Evolutionary conservation across 2,797 vertebrate species (phyloP).

Genomic region (Spinus olivaceus): DNA sequence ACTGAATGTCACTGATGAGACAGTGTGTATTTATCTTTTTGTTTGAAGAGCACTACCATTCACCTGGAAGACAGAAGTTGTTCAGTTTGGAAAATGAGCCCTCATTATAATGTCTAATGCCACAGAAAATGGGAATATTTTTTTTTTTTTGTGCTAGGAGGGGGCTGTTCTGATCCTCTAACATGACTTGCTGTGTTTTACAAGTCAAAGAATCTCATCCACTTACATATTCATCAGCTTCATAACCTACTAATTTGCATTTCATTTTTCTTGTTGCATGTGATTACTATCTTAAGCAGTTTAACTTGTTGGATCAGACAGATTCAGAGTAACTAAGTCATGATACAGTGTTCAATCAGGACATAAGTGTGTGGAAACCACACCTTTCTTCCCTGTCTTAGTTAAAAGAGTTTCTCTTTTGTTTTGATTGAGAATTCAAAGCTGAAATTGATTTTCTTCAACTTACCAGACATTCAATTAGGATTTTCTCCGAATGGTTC

Average conservation of each 20-base stretch:
- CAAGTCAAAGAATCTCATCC: neutral
- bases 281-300: neutral
- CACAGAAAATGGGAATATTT: neutral
- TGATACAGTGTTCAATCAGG: slow-evolving; percentile 10
- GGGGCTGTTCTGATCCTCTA: neutral
- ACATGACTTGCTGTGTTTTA: neutral
- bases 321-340: slow-evolving; percentile 15
- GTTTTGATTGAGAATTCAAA: neutral
- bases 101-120: neutral
- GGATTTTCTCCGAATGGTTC: neutral
- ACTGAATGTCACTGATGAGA: neutral
- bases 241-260: slow-evolving; percentile 11
- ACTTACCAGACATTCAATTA: neutral
- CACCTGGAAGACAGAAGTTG: neutral
- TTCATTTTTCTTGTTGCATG: neutral
- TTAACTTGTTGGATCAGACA: slow-evolving; percentile 39
- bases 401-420: neutral
- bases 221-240: neutral
- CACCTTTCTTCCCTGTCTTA: neutral
- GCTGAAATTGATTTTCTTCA: neutral
- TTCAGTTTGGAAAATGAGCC: neutral
- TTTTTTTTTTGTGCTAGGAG: neutral
- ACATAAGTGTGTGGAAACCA: neutral
- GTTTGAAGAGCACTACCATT: neutral
- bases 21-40: neutral